phyloP scores from a whole-genome alignment of 2,113 vertebrate species.

The Phylloscopus trochiloides region DNA sequence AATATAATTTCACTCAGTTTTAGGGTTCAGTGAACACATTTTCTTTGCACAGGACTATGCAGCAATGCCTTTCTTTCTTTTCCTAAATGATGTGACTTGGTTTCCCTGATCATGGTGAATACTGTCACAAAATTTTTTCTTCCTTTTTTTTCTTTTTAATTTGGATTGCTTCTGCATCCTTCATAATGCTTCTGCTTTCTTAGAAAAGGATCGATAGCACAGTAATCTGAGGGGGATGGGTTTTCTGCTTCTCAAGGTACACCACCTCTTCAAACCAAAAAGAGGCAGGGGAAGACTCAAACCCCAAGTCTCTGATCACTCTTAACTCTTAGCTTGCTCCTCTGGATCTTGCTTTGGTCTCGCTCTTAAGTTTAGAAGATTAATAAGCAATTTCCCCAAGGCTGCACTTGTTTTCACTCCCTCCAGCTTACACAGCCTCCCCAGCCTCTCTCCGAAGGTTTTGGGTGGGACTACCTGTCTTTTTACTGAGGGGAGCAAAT shows the following conservation, averaged over 20 bases:
- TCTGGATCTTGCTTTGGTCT: neutral
- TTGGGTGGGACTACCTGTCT: neutral
- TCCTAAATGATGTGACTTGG: neutral
- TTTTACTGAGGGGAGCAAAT: neutral
- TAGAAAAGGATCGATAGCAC: neutral
- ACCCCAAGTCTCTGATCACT: neutral
- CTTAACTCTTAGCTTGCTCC: neutral
- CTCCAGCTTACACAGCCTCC: neutral
- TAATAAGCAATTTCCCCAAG: neutral
- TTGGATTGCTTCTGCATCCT: neutral
- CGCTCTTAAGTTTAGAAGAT: neutral
- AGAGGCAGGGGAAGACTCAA: neutral
- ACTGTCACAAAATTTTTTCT: neutral
- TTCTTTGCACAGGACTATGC: neutral
- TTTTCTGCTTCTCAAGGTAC: neutral
- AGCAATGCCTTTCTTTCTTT: neutral
- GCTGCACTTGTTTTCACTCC: neutral
- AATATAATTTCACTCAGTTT: neutral
- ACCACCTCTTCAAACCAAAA: neutral
- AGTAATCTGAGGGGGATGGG: accelerated
- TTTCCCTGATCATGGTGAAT: neutral
- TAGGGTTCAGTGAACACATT: neutral
- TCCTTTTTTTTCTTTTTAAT: accelerated
- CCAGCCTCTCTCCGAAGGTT: neutral
- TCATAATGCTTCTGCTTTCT: neutral